Evolutionary conservation across 2,797 vertebrate genomes (phyloP), one percentile per base, ranked within the genome.

Genomic region (Hirundo rustica): DNA sequence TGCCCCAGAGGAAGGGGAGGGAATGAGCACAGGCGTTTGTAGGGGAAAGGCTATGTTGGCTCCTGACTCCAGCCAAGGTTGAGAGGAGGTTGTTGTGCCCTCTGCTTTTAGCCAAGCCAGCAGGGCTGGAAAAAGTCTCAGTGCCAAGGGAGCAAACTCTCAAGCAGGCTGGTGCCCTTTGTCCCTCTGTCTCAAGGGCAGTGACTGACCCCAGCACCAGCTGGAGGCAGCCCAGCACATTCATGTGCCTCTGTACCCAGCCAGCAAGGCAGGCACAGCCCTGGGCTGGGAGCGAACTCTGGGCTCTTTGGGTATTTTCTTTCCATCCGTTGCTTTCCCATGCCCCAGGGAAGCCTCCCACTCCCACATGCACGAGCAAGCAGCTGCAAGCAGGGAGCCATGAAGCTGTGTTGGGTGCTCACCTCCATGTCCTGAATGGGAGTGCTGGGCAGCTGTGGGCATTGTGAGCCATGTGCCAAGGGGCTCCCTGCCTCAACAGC

Each of bases 341-440:
- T 7, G 1, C 57, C 13, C 57, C 50, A 50, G 32, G 23, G 36
- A 67, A 78, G 34, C 14, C 25, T 85, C 68, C 32, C 32, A 23
- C 16, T 9, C 16, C 29, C 32, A 3, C 32, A 3, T 0, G 2
- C 2, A 29, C 0, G 0, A 60, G n/a, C 30, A 40, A 27, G 2
- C 44, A 73, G 71, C 22, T 62, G 30, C 27, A 36, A 38, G 34
- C 73, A 40, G 48, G 18, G 13, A 55, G 60, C 55, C 3, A 0
- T 3, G 9, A 32, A 47, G 48, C 8, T 0, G 0, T 17, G 23
- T 1, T 50, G 73, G 38, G 27, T 23, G 5, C 42, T 25, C 77
- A 29, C 5, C 47, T 74, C 40, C 0, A 0, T 38, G 26, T 70
- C 77, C 61, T 78, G 60, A 16, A 2, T 1, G 0, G 44, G 62